Conservation (phyloP, 2,888 invertebrate species). For the Epistrophe grossulariae region DNA sequence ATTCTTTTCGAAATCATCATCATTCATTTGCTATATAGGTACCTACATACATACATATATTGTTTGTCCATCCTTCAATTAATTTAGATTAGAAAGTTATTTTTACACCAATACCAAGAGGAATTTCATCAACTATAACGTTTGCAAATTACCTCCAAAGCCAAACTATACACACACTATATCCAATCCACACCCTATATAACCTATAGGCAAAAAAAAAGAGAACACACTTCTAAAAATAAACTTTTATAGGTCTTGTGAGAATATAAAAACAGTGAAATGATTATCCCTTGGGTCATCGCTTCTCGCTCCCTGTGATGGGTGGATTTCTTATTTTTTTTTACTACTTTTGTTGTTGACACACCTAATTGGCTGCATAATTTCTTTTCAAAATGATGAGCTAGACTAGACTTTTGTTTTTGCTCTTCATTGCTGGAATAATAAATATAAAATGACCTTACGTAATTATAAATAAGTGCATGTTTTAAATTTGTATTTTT, state of each 20-base stretch:
- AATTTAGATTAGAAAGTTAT: slow-evolving; percentile 45
- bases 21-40: too few relatives aligned
- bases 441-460: slow-evolving; percentile 30
- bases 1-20: background rate
- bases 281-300: slow-evolving; percentile 52
- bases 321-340: slow-evolving; percentile 15
- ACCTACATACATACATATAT: background rate
- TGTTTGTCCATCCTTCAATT: slow-evolving; percentile 19
- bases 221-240: slow-evolving; percentile 60
- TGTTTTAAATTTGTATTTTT: background rate
- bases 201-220: background rate
- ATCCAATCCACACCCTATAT: slow-evolving; percentile 35
- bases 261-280: slow-evolving; percentile 39
- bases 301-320: background rate
- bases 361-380: slow-evolving; percentile 62
- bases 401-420: slow-evolving; percentile 19
- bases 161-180: slow-evolving; percentile 30
- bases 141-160: slow-evolving; percentile 52
- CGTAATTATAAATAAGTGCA: slow-evolving; percentile 17
- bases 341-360: slow-evolving; percentile 54
- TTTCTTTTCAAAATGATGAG: slow-evolving; percentile 38
- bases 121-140: slow-evolving; percentile 46
- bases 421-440: background rate
- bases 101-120: slow-evolving; percentile 24
- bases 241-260: slow-evolving; percentile 42